Evolutionary conservation across 2,113 vertebrate genomes (phyloP).

Genomic region (Microtus montanus): DNA sequence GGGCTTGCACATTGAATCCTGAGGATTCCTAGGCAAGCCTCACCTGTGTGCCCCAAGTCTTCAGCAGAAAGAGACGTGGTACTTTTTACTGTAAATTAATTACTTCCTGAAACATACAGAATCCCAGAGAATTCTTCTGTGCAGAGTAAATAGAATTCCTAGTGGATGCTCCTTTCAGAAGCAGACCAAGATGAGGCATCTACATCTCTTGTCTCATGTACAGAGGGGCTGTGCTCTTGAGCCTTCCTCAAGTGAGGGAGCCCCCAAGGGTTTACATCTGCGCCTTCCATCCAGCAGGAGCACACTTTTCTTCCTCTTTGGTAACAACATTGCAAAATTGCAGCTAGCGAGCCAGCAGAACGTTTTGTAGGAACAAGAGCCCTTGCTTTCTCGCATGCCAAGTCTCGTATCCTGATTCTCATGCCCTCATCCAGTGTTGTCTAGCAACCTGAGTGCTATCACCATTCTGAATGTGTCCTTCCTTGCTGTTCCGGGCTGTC

Average conservation of each 20-base stretch:
- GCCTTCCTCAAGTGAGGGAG: constrained; percentile 29
- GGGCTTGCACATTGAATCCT: background rate
- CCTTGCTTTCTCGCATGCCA: background rate
- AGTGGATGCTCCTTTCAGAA: background rate
- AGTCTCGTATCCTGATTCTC: background rate
- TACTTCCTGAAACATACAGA: background rate
- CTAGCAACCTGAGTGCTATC: background rate
- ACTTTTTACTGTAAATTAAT: background rate
- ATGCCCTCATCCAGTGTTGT: background rate
- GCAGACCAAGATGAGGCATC: background rate
- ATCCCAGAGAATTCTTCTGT: constrained; percentile 28
- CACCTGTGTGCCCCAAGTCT: background rate
- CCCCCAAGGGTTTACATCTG: background rate
- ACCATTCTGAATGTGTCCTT: background rate
- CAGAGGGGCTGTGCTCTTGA: background rate
- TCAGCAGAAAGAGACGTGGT: background rate
- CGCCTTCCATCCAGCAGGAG: constrained; percentile 33
- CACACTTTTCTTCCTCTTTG: constrained; percentile 59
- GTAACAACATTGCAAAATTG: constrained; percentile 65
- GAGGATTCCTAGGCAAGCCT: background rate
- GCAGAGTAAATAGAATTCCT: background rate
- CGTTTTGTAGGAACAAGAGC: background rate
- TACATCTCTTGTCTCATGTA: constrained; percentile 18
- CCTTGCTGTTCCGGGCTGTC: background rate
- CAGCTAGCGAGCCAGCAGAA: constrained; percentile 45